phyloP scores from a whole-genome alignment of 2,113 vertebrate species.

The Silurus meridionalis region DNA sequence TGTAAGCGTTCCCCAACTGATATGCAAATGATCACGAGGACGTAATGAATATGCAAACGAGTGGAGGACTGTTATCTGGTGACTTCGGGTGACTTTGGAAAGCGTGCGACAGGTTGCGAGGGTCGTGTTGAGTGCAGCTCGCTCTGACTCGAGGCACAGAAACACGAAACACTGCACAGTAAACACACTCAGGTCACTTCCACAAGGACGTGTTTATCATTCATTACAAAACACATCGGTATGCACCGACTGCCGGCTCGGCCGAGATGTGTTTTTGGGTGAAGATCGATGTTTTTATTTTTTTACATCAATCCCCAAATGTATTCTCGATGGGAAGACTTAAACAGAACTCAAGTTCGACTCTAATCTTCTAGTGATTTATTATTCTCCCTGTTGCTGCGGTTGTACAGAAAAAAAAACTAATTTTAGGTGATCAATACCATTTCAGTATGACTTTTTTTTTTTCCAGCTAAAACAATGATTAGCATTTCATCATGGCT shows the following conservation, averaged over 20 bases:
- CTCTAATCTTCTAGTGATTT: constrained; percentile 11
- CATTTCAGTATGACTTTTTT: neutral
- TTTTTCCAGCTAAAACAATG: neutral
- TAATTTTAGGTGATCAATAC: neutral
- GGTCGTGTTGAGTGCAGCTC: neutral
- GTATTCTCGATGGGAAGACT: neutral
- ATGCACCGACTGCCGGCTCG: neutral
- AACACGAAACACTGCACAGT: neutral
- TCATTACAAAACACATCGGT: constrained; percentile 14
- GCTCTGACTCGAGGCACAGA: neutral
- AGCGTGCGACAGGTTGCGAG: neutral
- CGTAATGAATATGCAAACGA: constrained; percentile 5
- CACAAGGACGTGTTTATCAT: neutral
- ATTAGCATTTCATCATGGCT: neutral
- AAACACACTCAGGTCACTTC: neutral
- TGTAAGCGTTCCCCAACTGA: neutral
- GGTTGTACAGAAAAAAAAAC: neutral
- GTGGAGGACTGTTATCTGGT: neutral
- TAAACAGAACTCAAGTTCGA: neutral
- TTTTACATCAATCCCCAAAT: neutral
- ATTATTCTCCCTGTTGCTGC: neutral
- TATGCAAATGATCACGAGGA: neutral
- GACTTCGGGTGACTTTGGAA: neutral
- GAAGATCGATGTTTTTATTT: neutral
- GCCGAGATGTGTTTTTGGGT: neutral